Evolutionary conservation across 1,140 invertebrate genomes (phyloP).

Genomic region (Drosophila sulfurigaster): DNA sequence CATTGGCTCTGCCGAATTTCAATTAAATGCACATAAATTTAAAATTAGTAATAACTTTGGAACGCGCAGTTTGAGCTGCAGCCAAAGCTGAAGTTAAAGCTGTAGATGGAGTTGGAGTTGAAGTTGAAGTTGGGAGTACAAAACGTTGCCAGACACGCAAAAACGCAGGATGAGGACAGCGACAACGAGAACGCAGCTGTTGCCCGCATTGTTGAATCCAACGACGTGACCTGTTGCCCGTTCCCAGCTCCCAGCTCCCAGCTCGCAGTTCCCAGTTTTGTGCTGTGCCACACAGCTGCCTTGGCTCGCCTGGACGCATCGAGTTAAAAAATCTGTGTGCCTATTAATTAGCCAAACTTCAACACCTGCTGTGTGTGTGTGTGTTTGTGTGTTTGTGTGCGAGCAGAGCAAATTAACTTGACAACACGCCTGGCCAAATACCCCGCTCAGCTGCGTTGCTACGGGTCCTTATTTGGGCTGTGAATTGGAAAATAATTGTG

Average conservation of each 20-base stretch:
- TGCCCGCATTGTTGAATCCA: slow-evolving; percentile 62
- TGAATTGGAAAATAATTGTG: slow-evolving; percentile 83
- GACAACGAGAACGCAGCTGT: slow-evolving; percentile 55
- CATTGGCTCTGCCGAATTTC: slow-evolving; percentile 64
- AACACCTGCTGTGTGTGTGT: slow-evolving; percentile 72
- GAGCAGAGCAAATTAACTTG: slow-evolving; percentile 70
- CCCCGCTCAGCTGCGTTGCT: not conserved
- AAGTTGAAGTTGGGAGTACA: slow-evolving; percentile 36
- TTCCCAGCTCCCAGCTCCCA: not conserved
- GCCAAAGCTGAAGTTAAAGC: not conserved
- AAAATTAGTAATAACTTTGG: slow-evolving; percentile 80
- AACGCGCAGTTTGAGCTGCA: slow-evolving; percentile 39
- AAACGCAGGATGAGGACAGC: slow-evolving; percentile 31
- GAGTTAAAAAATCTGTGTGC: slow-evolving; percentile 55
- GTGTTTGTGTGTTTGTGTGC: slow-evolving; percentile 59
- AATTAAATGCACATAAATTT: slow-evolving; percentile 83
- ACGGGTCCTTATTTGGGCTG: slow-evolving; percentile 60
- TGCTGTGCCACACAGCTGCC: slow-evolving; percentile 16
- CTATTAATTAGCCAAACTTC: slow-evolving; percentile 83
- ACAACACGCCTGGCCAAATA: slow-evolving; percentile 57
- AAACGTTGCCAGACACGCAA: slow-evolving; percentile 75
- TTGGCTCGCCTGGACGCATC: slow-evolving; percentile 11
- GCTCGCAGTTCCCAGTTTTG: not conserved
- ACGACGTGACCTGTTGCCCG: slow-evolving; percentile 64
- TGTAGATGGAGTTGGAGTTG: not conserved